A percentile compares a stretch with the other conserved stretches of the same genome.
These are phyloP conservation scores for Amphiprion clarkii DNA, from an alignment of 2,797 vertebrate genomes.

Conservation along the genomic window DNA sequence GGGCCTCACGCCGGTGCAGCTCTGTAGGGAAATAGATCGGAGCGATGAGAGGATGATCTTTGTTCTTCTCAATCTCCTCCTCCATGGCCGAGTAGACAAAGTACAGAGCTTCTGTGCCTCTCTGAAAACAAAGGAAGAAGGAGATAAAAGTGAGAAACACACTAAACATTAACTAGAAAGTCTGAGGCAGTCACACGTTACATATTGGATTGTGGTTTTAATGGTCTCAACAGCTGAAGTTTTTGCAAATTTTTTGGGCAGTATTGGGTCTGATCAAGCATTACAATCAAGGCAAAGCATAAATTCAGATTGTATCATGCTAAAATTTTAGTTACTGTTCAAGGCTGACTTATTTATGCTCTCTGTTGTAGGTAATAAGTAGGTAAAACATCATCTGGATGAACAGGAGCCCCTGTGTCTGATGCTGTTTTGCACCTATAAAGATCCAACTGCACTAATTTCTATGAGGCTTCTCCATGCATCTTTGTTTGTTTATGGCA, in stretches of 20 bases:
- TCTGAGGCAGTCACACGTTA: background rate
- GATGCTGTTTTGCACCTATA: too few species aligned
- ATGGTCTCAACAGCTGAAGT: background rate
- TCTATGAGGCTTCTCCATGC: too few species aligned
- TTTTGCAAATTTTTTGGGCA: too few species aligned
- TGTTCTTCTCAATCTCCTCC: slow-evolving; percentile 89
- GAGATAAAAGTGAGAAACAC: background rate
- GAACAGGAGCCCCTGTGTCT: too few species aligned
- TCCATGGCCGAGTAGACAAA: slow-evolving; percentile 90
- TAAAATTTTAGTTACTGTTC: too few species aligned
- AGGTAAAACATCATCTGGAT: too few species aligned
- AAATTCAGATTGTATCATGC: too few species aligned
- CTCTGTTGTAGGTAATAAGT: too few species aligned
- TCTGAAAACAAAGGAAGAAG: slow-evolving; percentile 64
- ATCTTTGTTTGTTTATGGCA: too few species aligned
- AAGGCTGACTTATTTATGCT: too few species aligned
- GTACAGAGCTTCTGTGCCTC: slow-evolving; percentile 89
- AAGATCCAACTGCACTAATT: too few species aligned
- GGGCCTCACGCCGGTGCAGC: slow-evolving; percentile 85
- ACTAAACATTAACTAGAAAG: background rate
- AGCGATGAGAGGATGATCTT: slow-evolving; percentile 85
- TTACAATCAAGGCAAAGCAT: background rate
- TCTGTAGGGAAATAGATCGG: slow-evolving; percentile 90
- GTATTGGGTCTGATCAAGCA: background rate
- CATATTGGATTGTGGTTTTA: background rate